phyloP scores from a whole-genome alignment of 2,888 invertebrate genomes.

The Arge pagana region DNA sequence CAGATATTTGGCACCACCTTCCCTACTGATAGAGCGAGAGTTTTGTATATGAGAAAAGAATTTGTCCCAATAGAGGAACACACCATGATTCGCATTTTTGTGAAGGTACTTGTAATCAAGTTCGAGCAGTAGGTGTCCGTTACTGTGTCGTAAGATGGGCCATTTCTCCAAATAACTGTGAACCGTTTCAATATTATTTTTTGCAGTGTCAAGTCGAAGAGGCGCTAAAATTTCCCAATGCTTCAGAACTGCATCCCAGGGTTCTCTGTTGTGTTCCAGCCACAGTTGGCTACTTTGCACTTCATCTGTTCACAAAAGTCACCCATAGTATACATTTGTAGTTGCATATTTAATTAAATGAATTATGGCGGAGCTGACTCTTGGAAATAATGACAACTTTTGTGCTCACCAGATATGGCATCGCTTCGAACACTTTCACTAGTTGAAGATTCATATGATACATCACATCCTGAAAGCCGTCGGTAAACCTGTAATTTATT shows the following conservation, averaged over 20 bases:
- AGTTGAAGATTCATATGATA: neutral
- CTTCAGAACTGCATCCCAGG: slow-evolving; percentile 1
- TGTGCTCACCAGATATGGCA: neutral
- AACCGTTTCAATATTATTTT: neutral
- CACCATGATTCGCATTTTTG: neutral
- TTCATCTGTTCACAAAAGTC: neutral
- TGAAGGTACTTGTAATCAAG: slow-evolving; percentile 1
- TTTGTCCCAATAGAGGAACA: neutral
- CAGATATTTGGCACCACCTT: neutral
- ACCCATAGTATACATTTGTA: neutral
- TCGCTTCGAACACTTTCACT: slow-evolving; percentile 1
- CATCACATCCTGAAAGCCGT: neutral
- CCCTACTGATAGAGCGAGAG: neutral
- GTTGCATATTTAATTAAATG: neutral
- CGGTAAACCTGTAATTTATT: slow-evolving; percentile 2
- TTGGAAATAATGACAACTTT: neutral
- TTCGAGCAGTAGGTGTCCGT: neutral
- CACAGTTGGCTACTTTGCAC: neutral
- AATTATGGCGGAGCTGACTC: neutral
- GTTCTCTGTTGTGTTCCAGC: slow-evolving; percentile 7
- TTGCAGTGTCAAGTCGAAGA: neutral
- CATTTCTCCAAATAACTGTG: neutral
- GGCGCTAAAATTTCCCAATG: slow-evolving; percentile 1
- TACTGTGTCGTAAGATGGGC: neutral
- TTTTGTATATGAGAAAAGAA: neutral